Evolutionary conservation across 2,797 vertebrate genomes (phyloP).

Genomic region (Smutsia temminckii): DNA sequence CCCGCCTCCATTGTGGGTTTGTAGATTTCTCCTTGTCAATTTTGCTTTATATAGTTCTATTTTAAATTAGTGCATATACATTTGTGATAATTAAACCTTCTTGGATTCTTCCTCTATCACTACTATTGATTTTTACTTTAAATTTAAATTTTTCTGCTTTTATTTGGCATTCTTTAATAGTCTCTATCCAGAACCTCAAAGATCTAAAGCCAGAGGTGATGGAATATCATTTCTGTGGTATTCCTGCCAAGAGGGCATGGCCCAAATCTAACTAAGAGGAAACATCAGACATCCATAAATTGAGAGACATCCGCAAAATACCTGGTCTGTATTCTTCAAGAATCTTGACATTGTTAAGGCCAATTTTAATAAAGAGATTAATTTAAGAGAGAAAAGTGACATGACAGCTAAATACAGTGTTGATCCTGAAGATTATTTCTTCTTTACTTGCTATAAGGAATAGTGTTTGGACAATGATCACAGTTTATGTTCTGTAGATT

Average conservation of each 20-base stretch:
- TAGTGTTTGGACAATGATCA: background rate
- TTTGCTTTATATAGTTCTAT: constrained; percentile 14
- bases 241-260: background rate
- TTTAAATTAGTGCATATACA: background rate
- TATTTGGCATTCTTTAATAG: background rate
- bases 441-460: background rate
- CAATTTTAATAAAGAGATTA: background rate
- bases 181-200: background rate
- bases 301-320: background rate
- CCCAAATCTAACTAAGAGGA: background rate
- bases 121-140: background rate
- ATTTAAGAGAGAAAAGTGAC: background rate
- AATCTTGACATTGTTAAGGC: background rate
- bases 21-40: background rate
- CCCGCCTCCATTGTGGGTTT: background rate
- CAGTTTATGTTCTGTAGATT: background rate
- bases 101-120: background rate
- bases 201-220: background rate
- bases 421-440: background rate
- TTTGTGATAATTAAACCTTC: background rate
- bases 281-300: background rate
- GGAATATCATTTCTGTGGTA: background rate
- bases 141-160: background rate
- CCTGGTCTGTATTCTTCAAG: background rate
- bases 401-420: background rate